These are phyloP conservation scores for Eretmochelys imbricata DNA, from an alignment of 2,113 vertebrate genomes.

Conservation along the genomic window DNA sequence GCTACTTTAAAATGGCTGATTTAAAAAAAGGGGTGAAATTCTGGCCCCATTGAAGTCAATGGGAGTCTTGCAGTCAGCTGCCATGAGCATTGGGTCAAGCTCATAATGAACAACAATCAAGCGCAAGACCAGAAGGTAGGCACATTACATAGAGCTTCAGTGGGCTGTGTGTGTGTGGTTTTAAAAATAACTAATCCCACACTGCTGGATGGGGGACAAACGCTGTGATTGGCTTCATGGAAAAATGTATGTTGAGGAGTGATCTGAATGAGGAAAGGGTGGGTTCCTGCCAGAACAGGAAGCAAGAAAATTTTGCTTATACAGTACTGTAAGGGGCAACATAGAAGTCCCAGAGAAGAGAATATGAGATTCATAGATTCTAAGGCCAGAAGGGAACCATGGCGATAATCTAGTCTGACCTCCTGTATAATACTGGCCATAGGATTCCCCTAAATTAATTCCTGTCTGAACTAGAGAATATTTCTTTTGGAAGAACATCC, in stretches of 20 bases:
- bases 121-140: not conserved
- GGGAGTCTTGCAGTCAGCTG: not conserved
- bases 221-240: not conserved
- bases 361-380: no score
- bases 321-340: no score
- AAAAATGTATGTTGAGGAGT: not conserved
- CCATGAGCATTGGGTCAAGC: not conserved
- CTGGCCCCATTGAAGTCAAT: fast-evolving
- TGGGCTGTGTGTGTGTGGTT: not conserved
- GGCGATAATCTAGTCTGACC: no score
- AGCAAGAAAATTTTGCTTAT: no score
- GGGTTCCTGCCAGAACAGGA: no score
- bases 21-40: not conserved
- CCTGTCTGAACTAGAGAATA: no score
- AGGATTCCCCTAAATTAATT: no score
- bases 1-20: fast-evolving
- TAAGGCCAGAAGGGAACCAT: no score
- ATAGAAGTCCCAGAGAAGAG: no score
- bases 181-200: not conserved
- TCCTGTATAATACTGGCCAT: no score
- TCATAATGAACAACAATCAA: not conserved
- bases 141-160: not conserved
- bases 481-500: no score
- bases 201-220: not conserved
- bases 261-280: not conserved